A percentile compares a stretch with the other conserved stretches of the same genome.
Evolutionary conservation across 2,888 invertebrate species (phyloP).

Genomic region (Mellilla xanthometata): DNA sequence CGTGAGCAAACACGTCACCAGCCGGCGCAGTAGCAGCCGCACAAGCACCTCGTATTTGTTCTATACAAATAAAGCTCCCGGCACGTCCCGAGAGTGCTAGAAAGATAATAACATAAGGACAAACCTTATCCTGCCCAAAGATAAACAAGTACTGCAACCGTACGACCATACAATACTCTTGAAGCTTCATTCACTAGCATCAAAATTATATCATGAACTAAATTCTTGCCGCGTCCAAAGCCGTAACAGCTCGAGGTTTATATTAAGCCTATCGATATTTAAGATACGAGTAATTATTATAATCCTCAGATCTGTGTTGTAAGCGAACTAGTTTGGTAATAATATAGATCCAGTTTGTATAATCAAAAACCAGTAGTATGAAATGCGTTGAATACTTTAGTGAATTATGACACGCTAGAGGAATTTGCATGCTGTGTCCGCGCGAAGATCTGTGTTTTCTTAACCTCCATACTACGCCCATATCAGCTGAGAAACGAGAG

Average conservation of each 20-base stretch:
- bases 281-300: conserved; percentile 28
- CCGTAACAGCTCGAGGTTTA: conserved; percentile 20
- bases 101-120: conserved; percentile 56
- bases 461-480: conserved; percentile 72
- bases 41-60: conserved; percentile 71
- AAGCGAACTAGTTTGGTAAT: conserved; percentile 35
- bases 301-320: conserved; percentile 33
- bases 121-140: conserved; percentile 40
- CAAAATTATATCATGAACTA: conserved; percentile 14
- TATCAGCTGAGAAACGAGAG: conserved; percentile 69
- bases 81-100: conserved; percentile 53
- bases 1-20: conserved; percentile 60
- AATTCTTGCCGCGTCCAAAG: conserved; percentile 21
- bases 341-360: conserved; percentile 24
- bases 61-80: conserved; percentile 64
- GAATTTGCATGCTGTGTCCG: conserved; percentile 53
- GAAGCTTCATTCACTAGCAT: conserved; percentile 16
- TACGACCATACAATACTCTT: too few relatives aligned
- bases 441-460: conserved; percentile 68
- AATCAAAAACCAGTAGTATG: conserved; percentile 31
- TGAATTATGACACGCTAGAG: conserved; percentile 37
- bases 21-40: conserved; percentile 41
- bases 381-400: conserved; percentile 24
- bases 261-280: conserved; percentile 19
- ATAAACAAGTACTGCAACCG: conserved; percentile 29